Conservation (phyloP, 2,888 invertebrate species). For the Chromoteleia sp. region DNA sequence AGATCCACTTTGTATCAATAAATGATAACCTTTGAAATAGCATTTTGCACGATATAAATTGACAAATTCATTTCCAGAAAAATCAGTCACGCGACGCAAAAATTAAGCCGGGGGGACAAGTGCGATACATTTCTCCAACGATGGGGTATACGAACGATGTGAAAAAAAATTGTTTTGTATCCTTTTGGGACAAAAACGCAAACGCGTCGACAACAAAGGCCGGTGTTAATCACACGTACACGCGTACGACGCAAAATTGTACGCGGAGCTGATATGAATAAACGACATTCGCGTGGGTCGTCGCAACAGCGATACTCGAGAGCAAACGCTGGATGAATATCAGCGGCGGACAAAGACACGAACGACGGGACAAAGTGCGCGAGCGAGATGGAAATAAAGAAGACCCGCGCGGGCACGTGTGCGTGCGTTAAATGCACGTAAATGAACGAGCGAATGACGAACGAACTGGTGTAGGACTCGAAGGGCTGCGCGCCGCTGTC, state of each 20-base stretch:
- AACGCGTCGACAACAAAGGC: slow-evolving; percentile 32
- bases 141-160: neutral
- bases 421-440: slow-evolving; percentile 51
- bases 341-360: slow-evolving; percentile 34
- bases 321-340: slow-evolving; percentile 19
- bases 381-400: slow-evolving; percentile 9
- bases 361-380: slow-evolving; percentile 22
- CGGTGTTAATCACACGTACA: slow-evolving; percentile 39
- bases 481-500: slow-evolving; percentile 36
- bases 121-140: neutral
- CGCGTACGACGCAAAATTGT: slow-evolving; percentile 4
- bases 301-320: slow-evolving; percentile 15
- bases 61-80: no score
- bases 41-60: no score
- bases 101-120: neutral
- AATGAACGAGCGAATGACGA: slow-evolving; percentile 39
- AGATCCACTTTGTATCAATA: no score
- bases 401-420: slow-evolving; percentile 17
- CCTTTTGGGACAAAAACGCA: slow-evolving; percentile 28
- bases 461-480: slow-evolving; percentile 21
- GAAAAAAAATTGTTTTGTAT: slow-evolving; percentile 23
- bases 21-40: no score
- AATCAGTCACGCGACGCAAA: no score
- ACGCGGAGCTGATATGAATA: slow-evolving; percentile 11
- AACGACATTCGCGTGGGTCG: slow-evolving; percentile 39